phyloP scores from a whole-genome alignment of 1,140 invertebrate genomes.

The Condylostylus longicornis region DNA sequence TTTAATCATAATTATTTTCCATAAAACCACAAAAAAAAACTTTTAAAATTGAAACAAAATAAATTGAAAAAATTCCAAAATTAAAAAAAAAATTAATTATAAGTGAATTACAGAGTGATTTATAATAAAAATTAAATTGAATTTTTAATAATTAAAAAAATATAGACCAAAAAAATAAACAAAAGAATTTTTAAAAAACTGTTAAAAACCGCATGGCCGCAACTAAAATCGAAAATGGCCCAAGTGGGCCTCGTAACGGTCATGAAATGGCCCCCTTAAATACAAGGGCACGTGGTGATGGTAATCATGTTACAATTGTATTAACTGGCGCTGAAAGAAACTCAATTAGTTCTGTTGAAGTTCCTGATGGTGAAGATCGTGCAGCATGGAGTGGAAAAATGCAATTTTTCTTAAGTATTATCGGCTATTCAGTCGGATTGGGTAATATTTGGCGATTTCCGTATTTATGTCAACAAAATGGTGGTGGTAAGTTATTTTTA shows the following conservation, averaged over 20 bases:
- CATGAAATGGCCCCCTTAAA: constrained; percentile 66
- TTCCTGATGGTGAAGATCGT: constrained; percentile 38
- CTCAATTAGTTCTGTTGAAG: constrained; percentile 35
- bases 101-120: neutral
- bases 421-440: constrained; percentile 78
- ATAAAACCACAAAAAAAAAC: too few relatives aligned
- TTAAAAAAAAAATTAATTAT: neutral
- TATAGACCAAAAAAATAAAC: constrained; percentile 18
- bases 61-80: too few relatives aligned
- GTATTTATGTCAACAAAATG: constrained; percentile 86
- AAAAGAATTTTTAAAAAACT: constrained; percentile 1
- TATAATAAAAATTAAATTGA: neutral
- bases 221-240: constrained; percentile 31
- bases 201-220: constrained; percentile 32
- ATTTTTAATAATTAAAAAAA: neutral
- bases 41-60: too few relatives aligned
- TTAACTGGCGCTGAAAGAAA: constrained; percentile 35
- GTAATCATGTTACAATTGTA: constrained; percentile 47
- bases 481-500: constrained; percentile 85
- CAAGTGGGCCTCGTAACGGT: constrained; percentile 32
- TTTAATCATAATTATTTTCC: too few relatives aligned
- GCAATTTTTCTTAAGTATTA: constrained; percentile 82
- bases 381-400: constrained; percentile 70
- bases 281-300: constrained; percentile 40
- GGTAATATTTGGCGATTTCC: constrained; percentile 94